These are phyloP conservation scores for Sphaeridia pumilis DNA, from an alignment of 2,888 invertebrate genomes.

Conservation along the genomic window DNA sequence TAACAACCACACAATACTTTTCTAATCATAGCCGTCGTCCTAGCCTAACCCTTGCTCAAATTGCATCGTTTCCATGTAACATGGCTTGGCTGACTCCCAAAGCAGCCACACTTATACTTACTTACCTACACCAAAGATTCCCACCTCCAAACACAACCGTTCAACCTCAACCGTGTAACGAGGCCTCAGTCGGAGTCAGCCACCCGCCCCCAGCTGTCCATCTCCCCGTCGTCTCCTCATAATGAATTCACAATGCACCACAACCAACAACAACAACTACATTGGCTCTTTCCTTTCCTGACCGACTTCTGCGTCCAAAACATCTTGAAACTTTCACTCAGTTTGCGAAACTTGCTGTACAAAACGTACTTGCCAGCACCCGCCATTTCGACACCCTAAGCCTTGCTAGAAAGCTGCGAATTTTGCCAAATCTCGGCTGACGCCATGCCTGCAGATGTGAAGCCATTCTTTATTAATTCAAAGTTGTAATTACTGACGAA, in stretches of 20 bases:
- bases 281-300: no score
- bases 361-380: no score
- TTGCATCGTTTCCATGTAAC: background rate
- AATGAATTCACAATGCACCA: conserved; percentile 2
- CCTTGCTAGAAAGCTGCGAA: no score
- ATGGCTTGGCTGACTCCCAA: background rate
- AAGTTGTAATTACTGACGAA: no score
- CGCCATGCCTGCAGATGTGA: no score
- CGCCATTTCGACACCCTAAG: no score
- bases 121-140: conserved; percentile 4
- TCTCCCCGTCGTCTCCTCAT: background rate
- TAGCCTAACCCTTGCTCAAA: conserved; percentile 1
- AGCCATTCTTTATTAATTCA: no score
- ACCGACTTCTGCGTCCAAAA: no score
- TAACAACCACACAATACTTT: background rate
- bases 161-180: background rate
- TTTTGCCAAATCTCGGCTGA: no score
- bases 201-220: background rate
- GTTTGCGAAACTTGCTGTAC: no score
- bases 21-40: conserved; percentile 2
- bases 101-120: background rate
- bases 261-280: no score
- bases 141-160: background rate
- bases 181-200: background rate
- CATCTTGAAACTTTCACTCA: no score